These are phyloP conservation scores for Tridacna crocea DNA, from an alignment of 2,888 invertebrate genomes.

Conservation along the genomic window DNA sequence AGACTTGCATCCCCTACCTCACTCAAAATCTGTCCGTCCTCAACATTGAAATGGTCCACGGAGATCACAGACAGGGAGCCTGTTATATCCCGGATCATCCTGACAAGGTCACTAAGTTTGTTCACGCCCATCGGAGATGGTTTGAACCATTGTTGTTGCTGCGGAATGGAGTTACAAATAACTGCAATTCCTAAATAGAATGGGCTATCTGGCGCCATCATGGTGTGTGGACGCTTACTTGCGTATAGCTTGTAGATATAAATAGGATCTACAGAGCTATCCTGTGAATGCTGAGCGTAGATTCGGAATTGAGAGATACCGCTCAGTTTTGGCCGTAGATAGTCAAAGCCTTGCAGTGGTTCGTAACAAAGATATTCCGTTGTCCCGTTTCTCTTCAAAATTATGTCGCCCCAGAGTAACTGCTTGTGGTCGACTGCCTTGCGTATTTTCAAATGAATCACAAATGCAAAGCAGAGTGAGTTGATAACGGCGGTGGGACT, in stretches of 20 bases:
- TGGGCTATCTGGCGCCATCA: conserved; percentile 74
- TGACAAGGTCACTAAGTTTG: conserved; percentile 77
- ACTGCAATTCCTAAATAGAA: conserved; percentile 76
- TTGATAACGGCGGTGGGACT: conserved; percentile 76
- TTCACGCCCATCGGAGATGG: conserved; percentile 78
- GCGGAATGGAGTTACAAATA: conserved; percentile 59
- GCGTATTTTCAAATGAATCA: conserved; percentile 74
- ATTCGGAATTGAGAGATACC: conserved; percentile 47
- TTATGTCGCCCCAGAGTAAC: conserved; percentile 77
- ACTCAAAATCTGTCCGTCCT: not conserved
- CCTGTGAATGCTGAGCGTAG: conserved; percentile 49
- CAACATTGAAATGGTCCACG: not conserved
- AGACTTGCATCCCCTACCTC: too few species aligned
- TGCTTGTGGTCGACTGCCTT: conserved; percentile 79
- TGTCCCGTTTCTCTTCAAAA: conserved; percentile 66
- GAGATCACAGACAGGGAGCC: conserved; percentile 59
- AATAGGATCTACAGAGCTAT: conserved; percentile 73
- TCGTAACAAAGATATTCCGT: conserved; percentile 73
- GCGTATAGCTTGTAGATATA: conserved; percentile 76
- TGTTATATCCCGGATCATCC: conserved; percentile 77
- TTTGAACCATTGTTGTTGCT: conserved; percentile 75
- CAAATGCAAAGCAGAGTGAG: conserved; percentile 76
- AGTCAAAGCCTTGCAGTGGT: conserved; percentile 53
- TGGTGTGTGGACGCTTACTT: conserved; percentile 70
- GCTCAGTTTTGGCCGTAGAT: conserved; percentile 41